These are phyloP conservation scores for Diceros bicornis DNA, from an alignment of 2,797 vertebrate species.

Conservation along the genomic window DNA sequence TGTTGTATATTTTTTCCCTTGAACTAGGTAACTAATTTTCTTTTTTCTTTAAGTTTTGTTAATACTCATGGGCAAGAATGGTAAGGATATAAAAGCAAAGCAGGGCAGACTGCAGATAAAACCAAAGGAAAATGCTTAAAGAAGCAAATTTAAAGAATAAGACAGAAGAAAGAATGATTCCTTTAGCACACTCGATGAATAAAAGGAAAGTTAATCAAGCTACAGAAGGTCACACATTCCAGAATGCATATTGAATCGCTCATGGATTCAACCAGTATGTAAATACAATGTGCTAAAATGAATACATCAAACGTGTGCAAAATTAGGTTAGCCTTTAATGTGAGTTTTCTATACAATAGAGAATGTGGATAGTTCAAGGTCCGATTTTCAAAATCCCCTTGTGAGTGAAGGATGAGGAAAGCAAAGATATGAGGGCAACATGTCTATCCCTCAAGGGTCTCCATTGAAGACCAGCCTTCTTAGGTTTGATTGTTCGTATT, in stretches of 20 bases:
- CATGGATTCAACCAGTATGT: not conserved
- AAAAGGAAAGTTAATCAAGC: not conserved
- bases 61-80: not conserved
- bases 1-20: not conserved
- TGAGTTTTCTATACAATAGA: not conserved
- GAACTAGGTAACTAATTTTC: not conserved
- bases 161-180: not conserved
- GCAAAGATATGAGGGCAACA: not conserved
- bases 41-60: constrained; percentile 2
- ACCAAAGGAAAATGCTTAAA: not conserved
- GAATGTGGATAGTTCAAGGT: not conserved
- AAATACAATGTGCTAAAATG: not conserved
- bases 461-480: not conserved
- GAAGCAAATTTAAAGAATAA: not conserved
- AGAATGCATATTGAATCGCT: not conserved
- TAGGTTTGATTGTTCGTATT: not conserved
- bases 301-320: not conserved
- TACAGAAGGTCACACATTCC: not conserved
- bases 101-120: not conserved
- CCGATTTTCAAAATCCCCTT: not conserved
- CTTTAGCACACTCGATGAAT: not conserved
- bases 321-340: not conserved
- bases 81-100: not conserved
- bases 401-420: not conserved
- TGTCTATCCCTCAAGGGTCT: not conserved